Conservation (phyloP, 1,140 invertebrate species). For the Cydia amplana region DNA sequence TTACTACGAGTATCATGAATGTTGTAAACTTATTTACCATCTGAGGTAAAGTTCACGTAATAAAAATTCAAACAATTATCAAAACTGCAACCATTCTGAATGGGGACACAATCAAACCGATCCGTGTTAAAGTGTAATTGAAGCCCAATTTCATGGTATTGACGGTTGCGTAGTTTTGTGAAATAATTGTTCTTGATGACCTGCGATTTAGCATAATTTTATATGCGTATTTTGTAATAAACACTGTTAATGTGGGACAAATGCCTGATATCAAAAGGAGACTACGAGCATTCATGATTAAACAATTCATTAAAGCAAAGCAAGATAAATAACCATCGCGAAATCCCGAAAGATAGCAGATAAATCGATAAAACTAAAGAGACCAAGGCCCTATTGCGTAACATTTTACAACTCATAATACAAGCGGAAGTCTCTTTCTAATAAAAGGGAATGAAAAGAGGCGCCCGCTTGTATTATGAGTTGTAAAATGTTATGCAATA, state of each 20-base stretch:
- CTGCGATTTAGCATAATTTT: slow-evolving; percentile 19
- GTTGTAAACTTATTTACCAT: slow-evolving; percentile 2
- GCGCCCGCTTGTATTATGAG: no score
- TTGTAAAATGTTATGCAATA: no score
- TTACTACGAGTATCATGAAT: neutral
- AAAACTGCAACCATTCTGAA: slow-evolving; percentile 12
- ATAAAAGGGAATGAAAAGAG: no score
- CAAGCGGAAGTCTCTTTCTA: no score
- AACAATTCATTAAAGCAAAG: no score
- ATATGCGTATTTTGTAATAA: neutral
- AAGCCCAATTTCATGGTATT: slow-evolving; percentile 15
- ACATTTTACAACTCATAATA: no score
- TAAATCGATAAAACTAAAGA: no score
- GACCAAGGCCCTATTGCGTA: no score
- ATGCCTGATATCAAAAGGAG: no score
- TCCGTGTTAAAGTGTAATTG: slow-evolving; percentile 18
- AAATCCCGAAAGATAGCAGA: no score
- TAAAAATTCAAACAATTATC: slow-evolving; percentile 3
- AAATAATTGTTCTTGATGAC: slow-evolving; percentile 19
- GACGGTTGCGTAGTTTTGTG: slow-evolving; percentile 9
- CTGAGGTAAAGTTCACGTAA: neutral
- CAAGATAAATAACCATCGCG: no score
- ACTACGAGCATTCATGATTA: no score
- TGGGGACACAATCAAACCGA: neutral
- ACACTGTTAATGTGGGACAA: neutral